Percentiles rank a stretch among this genome's conserved stretches.
Conservation (phyloP, 2,797 vertebrate genomes). For the Vipera latastei region DNA sequence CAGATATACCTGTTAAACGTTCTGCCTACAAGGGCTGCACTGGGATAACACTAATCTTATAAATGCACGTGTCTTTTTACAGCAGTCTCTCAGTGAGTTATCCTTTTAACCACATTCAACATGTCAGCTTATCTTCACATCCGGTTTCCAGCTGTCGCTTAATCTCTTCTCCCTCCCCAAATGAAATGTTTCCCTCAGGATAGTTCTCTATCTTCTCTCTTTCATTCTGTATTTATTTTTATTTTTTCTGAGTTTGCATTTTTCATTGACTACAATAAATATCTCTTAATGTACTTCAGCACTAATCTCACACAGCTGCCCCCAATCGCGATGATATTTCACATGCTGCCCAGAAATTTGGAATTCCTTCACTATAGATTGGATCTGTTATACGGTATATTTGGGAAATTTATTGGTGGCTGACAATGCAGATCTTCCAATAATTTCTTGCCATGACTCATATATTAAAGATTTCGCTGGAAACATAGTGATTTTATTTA, state of each 20-base stretch:
- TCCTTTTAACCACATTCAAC: not conserved
- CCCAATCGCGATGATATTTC: not conserved
- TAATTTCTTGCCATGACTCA: not conserved
- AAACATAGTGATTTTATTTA: not conserved
- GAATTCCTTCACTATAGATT: not conserved
- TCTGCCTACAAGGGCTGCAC: not conserved
- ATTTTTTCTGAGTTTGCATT: not conserved
- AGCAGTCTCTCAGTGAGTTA: not conserved
- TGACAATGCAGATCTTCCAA: not conserved
- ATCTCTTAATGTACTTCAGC: not conserved
- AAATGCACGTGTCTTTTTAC: not conserved
- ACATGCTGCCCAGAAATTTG: not conserved
- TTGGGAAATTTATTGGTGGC: not conserved
- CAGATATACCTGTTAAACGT: not conserved
- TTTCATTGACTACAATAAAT: not conserved
- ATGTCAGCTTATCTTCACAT: not conserved
- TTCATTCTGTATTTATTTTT: not conserved
- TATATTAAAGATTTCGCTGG: not conserved
- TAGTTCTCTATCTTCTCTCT: not conserved
- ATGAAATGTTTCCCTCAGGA: not conserved
- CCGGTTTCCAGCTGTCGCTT: not conserved
- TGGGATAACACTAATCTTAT: not conserved
- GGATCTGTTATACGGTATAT: not conserved
- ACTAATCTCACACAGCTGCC: not conserved
- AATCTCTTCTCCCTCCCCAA: not conserved